Conservation (phyloP, 2,888 invertebrate genomes). For the Chloromyia formosa region DNA sequence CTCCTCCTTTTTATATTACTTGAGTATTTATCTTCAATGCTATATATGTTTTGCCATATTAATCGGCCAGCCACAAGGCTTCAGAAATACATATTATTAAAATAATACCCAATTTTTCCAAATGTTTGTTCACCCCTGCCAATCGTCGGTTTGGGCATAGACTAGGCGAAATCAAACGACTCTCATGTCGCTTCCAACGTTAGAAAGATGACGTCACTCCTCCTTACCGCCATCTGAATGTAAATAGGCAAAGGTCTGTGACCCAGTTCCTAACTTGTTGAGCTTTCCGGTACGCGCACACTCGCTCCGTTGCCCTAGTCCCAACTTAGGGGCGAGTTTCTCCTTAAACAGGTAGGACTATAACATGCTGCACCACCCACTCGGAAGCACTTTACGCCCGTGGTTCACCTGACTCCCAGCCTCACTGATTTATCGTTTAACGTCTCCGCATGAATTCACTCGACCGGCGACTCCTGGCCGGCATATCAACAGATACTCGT, state of each 20-base stretch:
- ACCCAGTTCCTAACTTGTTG: slow-evolving; percentile 42
- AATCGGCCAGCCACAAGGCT: no score
- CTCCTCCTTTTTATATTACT: no score
- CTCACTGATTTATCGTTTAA: slow-evolving; percentile 43
- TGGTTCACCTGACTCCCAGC: slow-evolving; percentile 20
- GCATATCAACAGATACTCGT: slow-evolving; percentile 43
- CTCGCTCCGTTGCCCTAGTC: slow-evolving; percentile 29
- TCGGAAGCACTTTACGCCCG: not conserved
- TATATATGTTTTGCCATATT: no score
- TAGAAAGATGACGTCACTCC: not conserved
- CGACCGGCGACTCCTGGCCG: slow-evolving; percentile 36
- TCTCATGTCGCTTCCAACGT: not conserved
- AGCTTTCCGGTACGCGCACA: slow-evolving; percentile 31
- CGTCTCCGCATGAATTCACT: slow-evolving; percentile 42
- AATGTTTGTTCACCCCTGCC: no score
- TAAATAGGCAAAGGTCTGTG: not conserved
- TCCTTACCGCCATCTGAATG: not conserved
- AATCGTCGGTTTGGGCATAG: no score
- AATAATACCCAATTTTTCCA: no score
- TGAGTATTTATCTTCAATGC: no score
- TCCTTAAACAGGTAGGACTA: not conserved
- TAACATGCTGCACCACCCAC: slow-evolving; percentile 21
- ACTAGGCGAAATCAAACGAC: no score
- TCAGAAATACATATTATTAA: no score
- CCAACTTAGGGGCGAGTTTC: not conserved